Evolutionary conservation across 2,113 vertebrate species (phyloP).

Genomic region (Trichomycterus rosablanca): DNA sequence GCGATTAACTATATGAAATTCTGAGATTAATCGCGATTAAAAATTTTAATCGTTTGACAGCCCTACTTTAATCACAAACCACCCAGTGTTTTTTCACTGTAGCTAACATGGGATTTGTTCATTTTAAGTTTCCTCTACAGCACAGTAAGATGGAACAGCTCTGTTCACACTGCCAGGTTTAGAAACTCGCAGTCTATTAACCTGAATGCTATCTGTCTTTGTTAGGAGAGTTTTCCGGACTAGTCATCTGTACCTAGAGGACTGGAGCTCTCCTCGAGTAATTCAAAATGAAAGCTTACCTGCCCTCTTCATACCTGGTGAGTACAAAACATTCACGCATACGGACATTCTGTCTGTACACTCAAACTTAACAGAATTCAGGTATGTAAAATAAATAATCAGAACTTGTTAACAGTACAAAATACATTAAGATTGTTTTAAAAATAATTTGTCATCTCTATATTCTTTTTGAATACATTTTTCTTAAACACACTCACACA

Average conservation of each 20-base stretch:
- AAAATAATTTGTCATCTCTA: no score
- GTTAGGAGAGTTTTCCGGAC: conserved; percentile 97
- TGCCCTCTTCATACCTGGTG: conserved; percentile 92
- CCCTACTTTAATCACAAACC: background rate
- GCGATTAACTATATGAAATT: no score
- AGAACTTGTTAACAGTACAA: no score
- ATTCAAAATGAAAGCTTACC: conserved; percentile 95
- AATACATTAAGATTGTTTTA: no score
- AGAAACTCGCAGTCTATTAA: conserved; percentile 29
- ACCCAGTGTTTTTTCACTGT: background rate
- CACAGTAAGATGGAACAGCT: background rate
- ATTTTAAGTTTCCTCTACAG: no score
- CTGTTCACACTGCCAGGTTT: conserved; percentile 1
- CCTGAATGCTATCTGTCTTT: conserved; percentile 43
- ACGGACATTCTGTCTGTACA: background rate
- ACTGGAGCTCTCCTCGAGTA: conserved; percentile 92
- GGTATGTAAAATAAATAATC: no score
- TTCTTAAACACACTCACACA: no score
- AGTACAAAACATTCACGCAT: conserved; percentile 45
- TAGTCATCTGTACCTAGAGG: conserved; percentile 97
- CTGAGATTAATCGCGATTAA: no score
- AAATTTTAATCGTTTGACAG: no score
- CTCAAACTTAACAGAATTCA: no score
- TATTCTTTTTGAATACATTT: no score
- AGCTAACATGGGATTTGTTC: background rate